phyloP scores from a whole-genome alignment of 2,888 invertebrate species.

The Hermaeophaga mercurialis region DNA sequence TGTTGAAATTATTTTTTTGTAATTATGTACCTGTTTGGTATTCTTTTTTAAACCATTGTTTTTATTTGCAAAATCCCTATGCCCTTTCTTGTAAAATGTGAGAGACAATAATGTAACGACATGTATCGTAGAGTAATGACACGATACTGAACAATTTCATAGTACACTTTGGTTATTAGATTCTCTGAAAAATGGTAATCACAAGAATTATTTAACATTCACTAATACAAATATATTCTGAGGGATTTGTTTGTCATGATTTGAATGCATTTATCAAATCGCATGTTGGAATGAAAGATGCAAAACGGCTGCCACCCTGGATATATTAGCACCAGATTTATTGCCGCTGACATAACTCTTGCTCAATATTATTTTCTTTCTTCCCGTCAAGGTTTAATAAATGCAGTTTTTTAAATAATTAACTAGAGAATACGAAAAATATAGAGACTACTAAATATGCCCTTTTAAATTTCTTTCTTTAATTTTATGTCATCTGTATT shows the following conservation, averaged over 20 bases:
- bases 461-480: no score
- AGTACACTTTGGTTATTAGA: not conserved
- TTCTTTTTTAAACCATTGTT: no score
- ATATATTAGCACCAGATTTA: constrained; percentile 22
- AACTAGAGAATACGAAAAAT: no score
- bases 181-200: not conserved
- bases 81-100: no score
- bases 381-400: not conserved
- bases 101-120: no score
- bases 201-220: not conserved
- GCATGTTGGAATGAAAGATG: constrained; percentile 38
- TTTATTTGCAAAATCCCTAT: no score
- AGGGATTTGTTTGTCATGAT: constrained; percentile 21
- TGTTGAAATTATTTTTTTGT: no score
- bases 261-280: constrained; percentile 32
- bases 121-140: not conserved
- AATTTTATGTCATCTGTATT: no score
- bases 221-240: not conserved
- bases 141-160: not conserved
- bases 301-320: constrained; percentile 10
- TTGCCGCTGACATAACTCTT: constrained; percentile 3
- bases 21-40: no score
- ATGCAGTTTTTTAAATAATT: no score
- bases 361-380: not conserved
- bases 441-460: no score